Conservation (phyloP, 2,113 vertebrate genomes). For the Phrynosoma platyrhinos region DNA sequence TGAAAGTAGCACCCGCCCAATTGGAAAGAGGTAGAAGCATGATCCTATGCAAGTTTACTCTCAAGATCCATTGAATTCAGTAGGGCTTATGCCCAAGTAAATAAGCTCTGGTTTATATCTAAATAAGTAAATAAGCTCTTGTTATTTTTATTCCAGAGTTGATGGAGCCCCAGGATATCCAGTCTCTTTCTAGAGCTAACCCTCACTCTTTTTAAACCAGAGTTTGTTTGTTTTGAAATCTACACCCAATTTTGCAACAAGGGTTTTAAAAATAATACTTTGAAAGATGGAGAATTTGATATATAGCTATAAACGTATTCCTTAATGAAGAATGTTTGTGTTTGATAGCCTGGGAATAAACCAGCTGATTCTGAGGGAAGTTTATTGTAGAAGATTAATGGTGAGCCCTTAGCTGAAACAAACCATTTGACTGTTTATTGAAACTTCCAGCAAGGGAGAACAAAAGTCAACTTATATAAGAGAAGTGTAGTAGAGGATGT, state of each 20-base stretch:
- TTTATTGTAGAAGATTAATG: constrained; percentile 38
- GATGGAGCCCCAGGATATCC: not conserved
- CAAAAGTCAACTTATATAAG: constrained; percentile 22
- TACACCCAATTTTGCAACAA: constrained; percentile 19
- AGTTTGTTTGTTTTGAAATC: not conserved
- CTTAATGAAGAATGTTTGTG: constrained; percentile 27
- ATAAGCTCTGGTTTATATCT: not conserved
- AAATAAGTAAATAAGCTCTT: not conserved
- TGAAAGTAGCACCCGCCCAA: not conserved
- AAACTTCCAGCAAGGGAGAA: constrained; percentile 12
- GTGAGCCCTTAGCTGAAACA: constrained; percentile 6
- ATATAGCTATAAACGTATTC: constrained; percentile 2
- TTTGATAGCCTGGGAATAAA: constrained; percentile 38
- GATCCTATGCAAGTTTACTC: not conserved
- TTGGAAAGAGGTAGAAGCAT: not conserved
- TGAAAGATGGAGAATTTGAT: constrained; percentile 3
- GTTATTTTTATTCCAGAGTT: not conserved
- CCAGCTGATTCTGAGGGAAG: constrained; percentile 51
- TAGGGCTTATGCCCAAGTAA: no score
- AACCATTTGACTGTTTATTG: constrained; percentile 37
- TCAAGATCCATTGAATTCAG: not conserved
- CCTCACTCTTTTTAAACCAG: no score
- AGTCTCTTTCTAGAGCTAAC: no score
- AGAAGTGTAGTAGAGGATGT: not conserved
- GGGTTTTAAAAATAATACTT: not conserved